phyloP scores from a whole-genome alignment of 2,113 vertebrate species.

The Taurulus bubalis region DNA sequence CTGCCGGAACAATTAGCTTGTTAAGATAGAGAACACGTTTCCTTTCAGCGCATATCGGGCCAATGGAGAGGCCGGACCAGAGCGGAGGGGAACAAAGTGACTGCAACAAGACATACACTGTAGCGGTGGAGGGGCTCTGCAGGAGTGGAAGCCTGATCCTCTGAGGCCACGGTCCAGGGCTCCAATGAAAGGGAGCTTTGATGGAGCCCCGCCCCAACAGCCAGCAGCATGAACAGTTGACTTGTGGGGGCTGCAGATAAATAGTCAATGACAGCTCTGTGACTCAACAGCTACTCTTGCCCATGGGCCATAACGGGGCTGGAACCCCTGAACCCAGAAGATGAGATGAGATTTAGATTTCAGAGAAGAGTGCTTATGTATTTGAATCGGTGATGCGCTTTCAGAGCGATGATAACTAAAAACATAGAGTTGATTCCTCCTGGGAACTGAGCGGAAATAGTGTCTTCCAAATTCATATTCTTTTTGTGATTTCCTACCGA shows the following conservation, averaged over 20 bases:
- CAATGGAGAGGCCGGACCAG: slow-evolving; percentile 43
- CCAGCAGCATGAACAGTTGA: slow-evolving; percentile 85
- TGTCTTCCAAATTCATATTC: no score
- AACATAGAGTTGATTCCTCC: neutral
- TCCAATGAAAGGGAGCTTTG: slow-evolving; percentile 82
- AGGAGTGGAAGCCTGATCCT: slow-evolving; percentile 59
- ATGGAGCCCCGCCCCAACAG: slow-evolving; percentile 44
- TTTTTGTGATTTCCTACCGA: no score
- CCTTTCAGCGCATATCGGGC: neutral
- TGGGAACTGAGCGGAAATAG: no score
- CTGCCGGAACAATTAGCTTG: slow-evolving; percentile 7
- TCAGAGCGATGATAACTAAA: neutral
- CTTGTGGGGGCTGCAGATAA: slow-evolving; percentile 89
- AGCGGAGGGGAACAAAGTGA: slow-evolving; percentile 40
- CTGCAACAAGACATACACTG: slow-evolving; percentile 43
- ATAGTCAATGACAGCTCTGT: slow-evolving; percentile 92
- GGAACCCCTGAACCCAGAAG: neutral
- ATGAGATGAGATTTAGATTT: neutral
- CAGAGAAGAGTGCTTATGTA: neutral
- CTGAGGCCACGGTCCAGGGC: slow-evolving; percentile 60
- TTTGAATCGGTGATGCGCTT: neutral
- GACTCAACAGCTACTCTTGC: slow-evolving; percentile 64
- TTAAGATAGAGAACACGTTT: slow-evolving; percentile 13
- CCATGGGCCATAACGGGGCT: slow-evolving; percentile 10
- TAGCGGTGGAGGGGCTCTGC: slow-evolving; percentile 61